These are phyloP conservation scores for Diabrotica balteata DNA, from an alignment of 2,888 invertebrate species.

Conservation along the genomic window DNA sequence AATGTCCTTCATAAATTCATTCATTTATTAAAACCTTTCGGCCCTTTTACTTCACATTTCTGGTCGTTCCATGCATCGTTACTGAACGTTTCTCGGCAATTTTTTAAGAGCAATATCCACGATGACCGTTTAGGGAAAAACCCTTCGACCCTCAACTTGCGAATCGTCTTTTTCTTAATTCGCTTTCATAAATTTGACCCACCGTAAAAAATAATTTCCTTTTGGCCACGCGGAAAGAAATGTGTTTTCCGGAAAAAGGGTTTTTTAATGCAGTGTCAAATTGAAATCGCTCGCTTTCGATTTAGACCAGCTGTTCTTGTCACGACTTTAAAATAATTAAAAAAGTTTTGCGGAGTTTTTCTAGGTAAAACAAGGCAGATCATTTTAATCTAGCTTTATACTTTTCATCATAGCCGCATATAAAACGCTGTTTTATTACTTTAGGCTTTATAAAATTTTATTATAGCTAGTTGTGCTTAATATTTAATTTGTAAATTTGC, in stretches of 20 bases:
- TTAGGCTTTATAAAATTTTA: too few relatives aligned
- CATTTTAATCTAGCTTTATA: too few relatives aligned
- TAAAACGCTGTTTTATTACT: too few relatives aligned
- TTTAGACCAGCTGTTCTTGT: too few relatives aligned
- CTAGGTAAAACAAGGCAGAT: too few relatives aligned
- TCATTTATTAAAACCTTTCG: conserved; percentile 31
- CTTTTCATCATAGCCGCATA: too few relatives aligned
- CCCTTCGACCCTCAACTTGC: conserved; percentile 43
- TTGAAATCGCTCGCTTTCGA: too few relatives aligned
- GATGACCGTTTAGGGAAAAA: conserved; percentile 47
- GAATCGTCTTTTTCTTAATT: conserved; percentile 43
- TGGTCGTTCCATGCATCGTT: conserved; percentile 31
- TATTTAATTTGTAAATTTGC: too few relatives aligned
- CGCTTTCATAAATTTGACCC: conserved; percentile 42
- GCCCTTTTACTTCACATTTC: conserved; percentile 10
- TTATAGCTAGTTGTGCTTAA: too few relatives aligned
- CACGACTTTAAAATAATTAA: too few relatives aligned
- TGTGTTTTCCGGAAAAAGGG: conserved; percentile 15
- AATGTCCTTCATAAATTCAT: conserved; percentile 24
- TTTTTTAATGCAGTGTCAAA: not conserved
- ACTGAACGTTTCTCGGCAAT: conserved; percentile 46
- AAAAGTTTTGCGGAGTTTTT: too few relatives aligned
- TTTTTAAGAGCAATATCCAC: conserved; percentile 48
- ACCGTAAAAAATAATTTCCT: conserved; percentile 35
- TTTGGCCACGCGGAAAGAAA: conserved; percentile 4